These are phyloP conservation scores for Hetaerina titia DNA, from an alignment of 2,888 invertebrate species.

Conservation along the genomic window DNA sequence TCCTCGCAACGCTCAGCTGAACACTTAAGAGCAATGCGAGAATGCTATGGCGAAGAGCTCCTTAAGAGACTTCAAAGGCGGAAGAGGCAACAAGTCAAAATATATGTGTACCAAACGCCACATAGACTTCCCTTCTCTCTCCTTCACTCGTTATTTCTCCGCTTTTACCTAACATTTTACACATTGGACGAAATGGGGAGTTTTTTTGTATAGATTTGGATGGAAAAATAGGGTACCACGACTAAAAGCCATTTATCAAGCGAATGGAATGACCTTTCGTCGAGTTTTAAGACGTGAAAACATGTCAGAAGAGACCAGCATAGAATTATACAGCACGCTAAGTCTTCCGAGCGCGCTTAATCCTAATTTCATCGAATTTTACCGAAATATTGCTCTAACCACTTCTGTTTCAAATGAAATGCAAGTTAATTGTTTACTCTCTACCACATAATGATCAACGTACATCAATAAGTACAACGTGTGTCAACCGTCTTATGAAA, in stretches of 20 bases:
- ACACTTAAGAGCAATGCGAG: constrained; percentile 26
- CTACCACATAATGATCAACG: too few relatives aligned
- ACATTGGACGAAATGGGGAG: too few relatives aligned
- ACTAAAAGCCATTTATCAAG: background rate
- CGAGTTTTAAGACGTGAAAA: background rate
- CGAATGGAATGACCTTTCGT: background rate
- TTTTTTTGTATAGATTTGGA: background rate
- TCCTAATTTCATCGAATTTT: background rate
- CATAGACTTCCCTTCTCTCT: background rate
- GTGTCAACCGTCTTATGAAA: too few relatives aligned
- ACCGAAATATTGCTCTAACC: too few relatives aligned
- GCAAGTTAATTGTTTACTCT: too few relatives aligned
- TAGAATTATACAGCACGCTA: too few relatives aligned
- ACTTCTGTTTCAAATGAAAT: too few relatives aligned
- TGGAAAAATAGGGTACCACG: background rate
- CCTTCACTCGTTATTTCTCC: background rate
- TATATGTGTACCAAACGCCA: constrained; percentile 14
- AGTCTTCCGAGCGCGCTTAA: too few relatives aligned
- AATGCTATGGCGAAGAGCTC: background rate
- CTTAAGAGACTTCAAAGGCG: constrained; percentile 42
- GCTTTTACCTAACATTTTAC: background rate
- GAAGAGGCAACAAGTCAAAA: constrained; percentile 56
- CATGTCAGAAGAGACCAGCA: background rate
- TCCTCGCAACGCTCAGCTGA: constrained; percentile 27
- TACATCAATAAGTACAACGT: too few relatives aligned